Percentiles rank a stretch among this genome's conserved stretches.
Conservation (phyloP, 2,888 invertebrate species). For the Coenonympha arcania region DNA sequence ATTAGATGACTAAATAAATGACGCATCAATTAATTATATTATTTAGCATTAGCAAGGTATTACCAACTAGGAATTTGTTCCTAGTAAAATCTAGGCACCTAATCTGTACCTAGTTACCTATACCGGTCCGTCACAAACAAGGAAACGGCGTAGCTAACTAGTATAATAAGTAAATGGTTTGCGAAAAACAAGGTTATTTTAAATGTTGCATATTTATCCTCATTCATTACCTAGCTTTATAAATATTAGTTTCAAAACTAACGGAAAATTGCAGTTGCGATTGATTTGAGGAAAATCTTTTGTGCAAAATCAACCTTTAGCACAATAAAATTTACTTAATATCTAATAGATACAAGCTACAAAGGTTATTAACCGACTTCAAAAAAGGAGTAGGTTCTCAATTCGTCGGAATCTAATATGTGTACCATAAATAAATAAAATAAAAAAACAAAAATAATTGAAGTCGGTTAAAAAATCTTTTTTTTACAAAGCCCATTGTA, state of each 20-base stretch:
- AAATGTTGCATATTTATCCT: constrained; percentile 15
- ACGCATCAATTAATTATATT: neutral
- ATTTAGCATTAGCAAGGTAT: no score
- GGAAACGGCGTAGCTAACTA: constrained; percentile 8
- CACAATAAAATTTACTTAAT: no score
- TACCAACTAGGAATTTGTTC: constrained; percentile 2
- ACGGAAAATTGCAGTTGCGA: constrained; percentile 12
- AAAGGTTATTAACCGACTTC: no score
- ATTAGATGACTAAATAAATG: constrained; percentile 3
- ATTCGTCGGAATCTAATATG: no score
- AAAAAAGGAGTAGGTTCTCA: no score
- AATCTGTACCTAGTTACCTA: neutral
- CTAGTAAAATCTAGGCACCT: constrained; percentile 4
- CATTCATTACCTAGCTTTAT: no score
- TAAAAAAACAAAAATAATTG: no score
- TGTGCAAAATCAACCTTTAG: no score
- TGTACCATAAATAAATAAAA: no score
- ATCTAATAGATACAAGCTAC: no score
- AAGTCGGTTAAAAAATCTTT: no score
- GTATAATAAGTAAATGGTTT: constrained; percentile 15
- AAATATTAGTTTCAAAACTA: constrained; percentile 14
- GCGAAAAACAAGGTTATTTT: constrained; percentile 15
- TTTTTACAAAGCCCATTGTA: no score
- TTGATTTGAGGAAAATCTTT: neutral
- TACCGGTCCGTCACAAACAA: constrained; percentile 1